Evolutionary conservation across 1,140 invertebrate species (phyloP).

Genomic region (Saccostrea echinata): DNA sequence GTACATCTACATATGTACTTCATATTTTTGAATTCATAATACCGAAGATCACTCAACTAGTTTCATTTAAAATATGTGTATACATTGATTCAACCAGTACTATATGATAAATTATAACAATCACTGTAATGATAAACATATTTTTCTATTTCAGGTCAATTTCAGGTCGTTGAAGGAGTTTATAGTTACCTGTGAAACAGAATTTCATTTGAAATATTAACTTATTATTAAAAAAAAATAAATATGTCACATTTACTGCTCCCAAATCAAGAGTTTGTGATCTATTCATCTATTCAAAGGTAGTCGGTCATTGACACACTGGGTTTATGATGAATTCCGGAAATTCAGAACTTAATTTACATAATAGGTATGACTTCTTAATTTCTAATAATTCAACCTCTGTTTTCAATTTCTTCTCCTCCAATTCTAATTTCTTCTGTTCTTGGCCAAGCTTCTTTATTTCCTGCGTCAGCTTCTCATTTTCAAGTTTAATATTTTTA

Average conservation of each 20-base stretch:
- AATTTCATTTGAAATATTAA: not conserved
- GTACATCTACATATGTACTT: not conserved
- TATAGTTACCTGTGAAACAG: not conserved
- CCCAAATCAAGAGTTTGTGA: not conserved
- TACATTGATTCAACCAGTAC: not conserved
- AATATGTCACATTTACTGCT: not conserved
- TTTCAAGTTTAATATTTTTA: not conserved
- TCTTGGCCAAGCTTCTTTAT: not conserved
- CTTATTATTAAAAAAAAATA: not conserved
- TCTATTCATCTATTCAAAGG: not conserved
- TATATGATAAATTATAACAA: not conserved
- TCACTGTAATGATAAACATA: not conserved
- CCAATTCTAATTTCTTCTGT: not conserved
- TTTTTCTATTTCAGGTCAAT: not conserved
- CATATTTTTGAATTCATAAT: not conserved
- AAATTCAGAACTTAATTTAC: constrained; percentile 5
- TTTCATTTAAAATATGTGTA: not conserved
- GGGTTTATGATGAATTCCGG: not conserved
- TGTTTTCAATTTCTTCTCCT: constrained; percentile 15
- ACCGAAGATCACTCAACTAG: not conserved
- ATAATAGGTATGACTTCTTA: not conserved
- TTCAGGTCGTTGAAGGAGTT: not conserved
- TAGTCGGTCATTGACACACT: not conserved
- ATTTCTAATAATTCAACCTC: not conserved
- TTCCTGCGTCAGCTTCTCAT: not conserved